Conservation (phyloP, 2,113 vertebrate species). For the Amphiprion percula region DNA sequence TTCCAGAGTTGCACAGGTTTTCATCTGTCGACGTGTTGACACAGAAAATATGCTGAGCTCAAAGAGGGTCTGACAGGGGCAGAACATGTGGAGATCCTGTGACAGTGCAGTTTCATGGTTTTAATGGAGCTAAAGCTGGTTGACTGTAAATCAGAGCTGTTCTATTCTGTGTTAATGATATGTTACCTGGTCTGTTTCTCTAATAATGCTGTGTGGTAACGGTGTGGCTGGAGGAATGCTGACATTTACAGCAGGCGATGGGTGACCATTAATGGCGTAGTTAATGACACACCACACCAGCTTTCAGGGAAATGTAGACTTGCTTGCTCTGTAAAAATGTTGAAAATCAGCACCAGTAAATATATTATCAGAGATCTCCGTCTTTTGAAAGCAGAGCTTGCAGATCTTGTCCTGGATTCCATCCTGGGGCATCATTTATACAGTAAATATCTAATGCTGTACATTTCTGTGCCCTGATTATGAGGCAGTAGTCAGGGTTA, state of each 20-base stretch:
- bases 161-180: too few species aligned
- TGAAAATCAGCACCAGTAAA: constrained; percentile 1
- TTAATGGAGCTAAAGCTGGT: not conserved
- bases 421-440: too few species aligned
- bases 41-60: not conserved
- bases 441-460: not conserved
- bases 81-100: not conserved
- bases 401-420: too few species aligned
- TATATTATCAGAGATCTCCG: not conserved
- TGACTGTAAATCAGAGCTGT: not conserved
- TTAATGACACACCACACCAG: not conserved
- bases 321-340: not conserved
- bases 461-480: too few species aligned
- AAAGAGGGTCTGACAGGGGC: not conserved
- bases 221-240: too few species aligned
- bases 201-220: not conserved
- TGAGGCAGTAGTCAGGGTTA: not conserved
- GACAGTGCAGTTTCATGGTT: not conserved
- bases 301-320: constrained; percentile 19
- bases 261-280: constrained; percentile 7
- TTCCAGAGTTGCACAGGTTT: not conserved
- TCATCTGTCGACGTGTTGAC: constrained; percentile 7
- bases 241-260: constrained; percentile 3
- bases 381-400: too few species aligned
- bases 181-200: not conserved